phyloP scores from a whole-genome alignment of 2,888 invertebrate genomes.

The Hylaea fasciaria region DNA sequence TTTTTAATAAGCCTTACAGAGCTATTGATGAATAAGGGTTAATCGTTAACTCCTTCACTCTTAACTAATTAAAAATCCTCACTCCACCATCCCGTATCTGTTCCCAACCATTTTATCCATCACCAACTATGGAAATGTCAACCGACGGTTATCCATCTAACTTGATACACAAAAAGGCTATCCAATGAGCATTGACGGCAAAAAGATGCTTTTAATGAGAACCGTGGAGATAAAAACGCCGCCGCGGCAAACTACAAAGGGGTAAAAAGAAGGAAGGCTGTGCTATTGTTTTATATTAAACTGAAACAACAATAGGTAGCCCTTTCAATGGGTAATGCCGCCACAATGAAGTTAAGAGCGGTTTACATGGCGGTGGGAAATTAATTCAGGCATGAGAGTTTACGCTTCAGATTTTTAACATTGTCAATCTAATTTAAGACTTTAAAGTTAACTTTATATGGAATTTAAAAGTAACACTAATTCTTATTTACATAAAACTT shows the following conservation, averaged over 20 bases:
- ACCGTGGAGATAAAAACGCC: constrained; percentile 68
- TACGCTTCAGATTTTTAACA: no score
- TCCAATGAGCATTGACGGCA: constrained; percentile 49
- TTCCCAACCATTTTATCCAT: constrained; percentile 26
- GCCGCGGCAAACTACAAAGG: constrained; percentile 75
- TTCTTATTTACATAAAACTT: no score
- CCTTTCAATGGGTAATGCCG: constrained; percentile 81
- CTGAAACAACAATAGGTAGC: constrained; percentile 84
- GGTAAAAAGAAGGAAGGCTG: constrained; percentile 66
- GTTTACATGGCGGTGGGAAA: constrained; percentile 58
- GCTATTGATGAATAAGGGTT: no score
- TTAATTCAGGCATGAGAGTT: not conserved
- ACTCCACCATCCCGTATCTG: constrained; percentile 6
- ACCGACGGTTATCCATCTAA: constrained; percentile 50
- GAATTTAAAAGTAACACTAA: no score
- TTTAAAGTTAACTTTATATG: no score
- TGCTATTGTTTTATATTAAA: constrained; percentile 82
- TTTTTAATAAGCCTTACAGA: no score
- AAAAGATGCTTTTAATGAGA: constrained; percentile 72
- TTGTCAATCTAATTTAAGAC: no score
- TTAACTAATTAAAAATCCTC: constrained; percentile 17
- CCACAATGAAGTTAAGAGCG: constrained; percentile 72
- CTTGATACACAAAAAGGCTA: constrained; percentile 51
- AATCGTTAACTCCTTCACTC: not conserved
- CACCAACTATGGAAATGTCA: constrained; percentile 45